Evolutionary conservation across 2,113 vertebrate species (phyloP).

Genomic region (Meriones unguiculatus): DNA sequence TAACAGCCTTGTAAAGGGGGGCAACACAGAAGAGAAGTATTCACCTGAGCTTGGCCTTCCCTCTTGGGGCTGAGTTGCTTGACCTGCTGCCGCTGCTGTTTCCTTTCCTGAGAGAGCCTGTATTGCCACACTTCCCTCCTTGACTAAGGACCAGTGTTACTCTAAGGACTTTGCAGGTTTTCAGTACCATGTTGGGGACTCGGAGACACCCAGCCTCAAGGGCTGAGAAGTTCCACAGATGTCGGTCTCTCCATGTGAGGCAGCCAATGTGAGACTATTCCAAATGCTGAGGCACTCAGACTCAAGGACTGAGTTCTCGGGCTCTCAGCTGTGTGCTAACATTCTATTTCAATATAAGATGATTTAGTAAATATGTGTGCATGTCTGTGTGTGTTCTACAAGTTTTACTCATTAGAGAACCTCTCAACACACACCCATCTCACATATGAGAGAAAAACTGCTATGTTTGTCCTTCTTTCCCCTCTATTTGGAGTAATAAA

Average conservation of each 20-base stretch:
- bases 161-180: not conserved
- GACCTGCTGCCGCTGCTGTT: not conserved
- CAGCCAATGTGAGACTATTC: not conserved
- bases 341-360: not conserved
- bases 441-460: not conserved
- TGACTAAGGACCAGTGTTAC: not conserved
- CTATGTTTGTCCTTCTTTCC: not conserved
- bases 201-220: not conserved
- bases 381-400: not conserved
- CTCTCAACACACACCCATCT: not conserved
- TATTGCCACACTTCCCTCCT: not conserved
- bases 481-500: conserved; percentile 88
- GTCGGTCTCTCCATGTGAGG: not conserved
- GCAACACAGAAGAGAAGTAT: not conserved
- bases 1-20: not conserved
- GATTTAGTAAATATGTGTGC: not conserved
- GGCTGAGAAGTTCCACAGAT: not conserved
- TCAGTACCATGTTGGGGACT: not conserved
- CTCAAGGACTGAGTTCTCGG: not conserved
- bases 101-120: not conserved
- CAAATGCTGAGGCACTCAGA: not conserved
- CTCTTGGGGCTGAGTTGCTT: not conserved
- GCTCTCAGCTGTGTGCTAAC: not conserved
- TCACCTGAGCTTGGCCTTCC: not conserved
- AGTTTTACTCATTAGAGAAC: not conserved